A percentile compares a stretch with the other conserved stretches of the same genome.
Conservation (phyloP, 2,888 invertebrate species). For the Scrobipalpa costella region DNA sequence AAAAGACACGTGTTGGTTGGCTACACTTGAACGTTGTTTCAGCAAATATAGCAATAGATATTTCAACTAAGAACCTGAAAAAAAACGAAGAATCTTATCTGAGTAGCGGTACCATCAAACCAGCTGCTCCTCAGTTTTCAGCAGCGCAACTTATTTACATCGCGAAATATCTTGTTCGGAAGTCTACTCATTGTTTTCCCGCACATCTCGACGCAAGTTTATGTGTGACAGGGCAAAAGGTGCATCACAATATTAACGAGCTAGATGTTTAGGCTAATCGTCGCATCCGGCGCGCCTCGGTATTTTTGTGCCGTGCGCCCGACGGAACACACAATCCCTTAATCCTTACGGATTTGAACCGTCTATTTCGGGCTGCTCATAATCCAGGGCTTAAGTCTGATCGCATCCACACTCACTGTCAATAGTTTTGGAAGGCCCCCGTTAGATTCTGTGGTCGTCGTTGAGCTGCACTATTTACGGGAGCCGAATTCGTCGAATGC, state of each 20-base stretch:
- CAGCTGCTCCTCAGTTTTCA: not conserved
- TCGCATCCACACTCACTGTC: conserved; percentile 81
- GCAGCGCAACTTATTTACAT: not conserved
- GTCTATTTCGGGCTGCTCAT: conserved; percentile 81
- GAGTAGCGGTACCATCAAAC: not conserved
- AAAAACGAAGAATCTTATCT: not conserved
- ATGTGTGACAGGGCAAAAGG: conserved; percentile 49
- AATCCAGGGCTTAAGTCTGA: conserved; percentile 79
- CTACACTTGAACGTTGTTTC: not conserved
- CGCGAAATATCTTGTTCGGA: conserved; percentile 5
- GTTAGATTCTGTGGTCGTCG: conserved; percentile 75
- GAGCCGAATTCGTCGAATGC: conserved; percentile 65
- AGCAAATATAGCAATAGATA: not conserved
- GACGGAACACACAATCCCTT: conserved; percentile 78
- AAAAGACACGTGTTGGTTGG: not conserved
- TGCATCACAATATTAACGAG: conserved; percentile 70
- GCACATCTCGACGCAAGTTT: conserved; percentile 19
- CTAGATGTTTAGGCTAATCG: conserved; percentile 77
- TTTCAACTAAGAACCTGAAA: not conserved
- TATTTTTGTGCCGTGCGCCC: conserved; percentile 78
- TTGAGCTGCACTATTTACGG: conserved; percentile 68
- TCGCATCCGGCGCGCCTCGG: conserved; percentile 77
- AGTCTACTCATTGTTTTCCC: conserved; percentile 17
- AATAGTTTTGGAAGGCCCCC: conserved; percentile 78
- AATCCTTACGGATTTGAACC: conserved; percentile 78